phyloP scores from a whole-genome alignment of 2,888 invertebrate species.

The Xestia xanthographa region DNA sequence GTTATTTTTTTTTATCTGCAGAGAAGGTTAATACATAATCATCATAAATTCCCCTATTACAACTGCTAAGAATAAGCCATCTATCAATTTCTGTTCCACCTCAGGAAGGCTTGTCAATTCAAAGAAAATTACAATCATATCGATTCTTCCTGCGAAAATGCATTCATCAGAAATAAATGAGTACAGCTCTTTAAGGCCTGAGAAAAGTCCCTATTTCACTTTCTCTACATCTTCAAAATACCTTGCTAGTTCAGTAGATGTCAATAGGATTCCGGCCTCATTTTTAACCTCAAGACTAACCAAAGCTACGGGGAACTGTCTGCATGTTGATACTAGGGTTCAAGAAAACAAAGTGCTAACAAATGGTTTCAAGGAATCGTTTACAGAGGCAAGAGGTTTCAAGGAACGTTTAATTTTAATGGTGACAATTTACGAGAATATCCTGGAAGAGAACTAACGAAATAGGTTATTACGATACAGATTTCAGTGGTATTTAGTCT shows the following conservation, averaged over 20 bases:
- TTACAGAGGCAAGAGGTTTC: slow-evolving; percentile 29
- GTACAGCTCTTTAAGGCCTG: not conserved
- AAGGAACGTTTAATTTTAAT: slow-evolving; percentile 52
- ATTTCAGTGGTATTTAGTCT: slow-evolving; percentile 1
- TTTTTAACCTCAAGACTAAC: slow-evolving; percentile 11
- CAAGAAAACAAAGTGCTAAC: slow-evolving; percentile 43
- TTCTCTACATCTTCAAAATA: not conserved
- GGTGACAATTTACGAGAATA: slow-evolving; percentile 42
- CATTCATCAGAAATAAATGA: not conserved
- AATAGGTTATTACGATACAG: not conserved
- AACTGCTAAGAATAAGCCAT: not conserved
- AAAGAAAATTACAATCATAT: not conserved
- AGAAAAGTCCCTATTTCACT: not conserved
- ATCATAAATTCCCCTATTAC: not conserved
- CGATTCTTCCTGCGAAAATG: not conserved
- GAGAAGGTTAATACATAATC: not conserved
- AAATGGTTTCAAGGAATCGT: slow-evolving; percentile 40
- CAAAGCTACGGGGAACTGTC: slow-evolving; percentile 30
- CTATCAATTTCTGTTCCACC: not conserved
- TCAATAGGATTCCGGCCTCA: not conserved
- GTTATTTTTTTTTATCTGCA: not conserved
- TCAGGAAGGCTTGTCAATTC: not conserved
- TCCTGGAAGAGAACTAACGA: slow-evolving; percentile 37
- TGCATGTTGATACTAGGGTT: slow-evolving; percentile 24
- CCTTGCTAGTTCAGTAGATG: not conserved